Evolutionary conservation across 2,888 invertebrate species (phyloP).

Genomic region (Leucania comma): DNA sequence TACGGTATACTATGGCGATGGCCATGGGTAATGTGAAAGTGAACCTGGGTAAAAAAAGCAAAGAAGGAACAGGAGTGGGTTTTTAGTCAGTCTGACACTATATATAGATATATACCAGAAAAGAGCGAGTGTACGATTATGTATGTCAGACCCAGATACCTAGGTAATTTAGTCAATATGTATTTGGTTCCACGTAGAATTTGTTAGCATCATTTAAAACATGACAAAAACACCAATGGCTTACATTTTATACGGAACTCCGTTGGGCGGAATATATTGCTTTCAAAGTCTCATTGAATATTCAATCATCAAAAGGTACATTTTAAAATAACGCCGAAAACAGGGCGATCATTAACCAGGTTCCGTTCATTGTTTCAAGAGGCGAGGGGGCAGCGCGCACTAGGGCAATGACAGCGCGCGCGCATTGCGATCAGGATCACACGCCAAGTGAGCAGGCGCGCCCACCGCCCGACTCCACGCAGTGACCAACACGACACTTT

Average conservation of each 20-base stretch:
- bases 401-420: conserved; percentile 85
- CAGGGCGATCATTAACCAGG: conserved; percentile 77
- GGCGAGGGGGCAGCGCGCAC: conserved; percentile 73
- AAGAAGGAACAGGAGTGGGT: too few species aligned
- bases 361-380: conserved; percentile 84
- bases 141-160: not conserved
- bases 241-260: conserved; percentile 19
- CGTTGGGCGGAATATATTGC: conserved; percentile 29
- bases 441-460: conserved; percentile 68
- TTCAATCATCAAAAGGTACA: conserved; percentile 60
- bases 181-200: not conserved
- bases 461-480: conserved; percentile 59
- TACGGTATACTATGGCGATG: too few species aligned
- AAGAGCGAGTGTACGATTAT: not conserved
- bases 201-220: not conserved
- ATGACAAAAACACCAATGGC: conserved; percentile 1
- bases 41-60: too few species aligned
- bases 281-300: conserved; percentile 52
- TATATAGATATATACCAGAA: too few species aligned
- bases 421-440: conserved; percentile 81
- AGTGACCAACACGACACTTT: conserved; percentile 34
- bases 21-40: too few species aligned
- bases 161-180: not conserved
- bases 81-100: too few species aligned
- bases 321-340: conserved; percentile 54